Percentiles rank a stretch among this genome's conserved stretches.
Conservation (phyloP, 2,113 vertebrate genomes). For the Chrysochloris asiatica region DNA sequence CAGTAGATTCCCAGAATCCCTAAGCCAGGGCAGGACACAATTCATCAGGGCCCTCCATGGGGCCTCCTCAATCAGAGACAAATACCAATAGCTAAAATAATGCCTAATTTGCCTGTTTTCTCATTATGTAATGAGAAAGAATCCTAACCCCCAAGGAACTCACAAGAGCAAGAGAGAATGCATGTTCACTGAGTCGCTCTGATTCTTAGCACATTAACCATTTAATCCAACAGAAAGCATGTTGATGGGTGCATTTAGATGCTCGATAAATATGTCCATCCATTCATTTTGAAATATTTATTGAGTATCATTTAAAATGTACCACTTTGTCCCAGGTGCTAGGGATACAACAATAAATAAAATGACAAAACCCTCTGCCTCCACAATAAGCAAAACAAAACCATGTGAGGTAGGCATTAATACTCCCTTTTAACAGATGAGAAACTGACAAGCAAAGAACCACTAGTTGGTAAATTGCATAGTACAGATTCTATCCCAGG, state of each 20-base stretch:
- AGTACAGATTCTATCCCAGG: constrained; percentile 10
- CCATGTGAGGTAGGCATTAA: neutral
- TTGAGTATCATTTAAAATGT: neutral
- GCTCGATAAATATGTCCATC: neutral
- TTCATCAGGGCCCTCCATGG: neutral
- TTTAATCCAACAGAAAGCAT: constrained; percentile 1
- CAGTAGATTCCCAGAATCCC: no score
- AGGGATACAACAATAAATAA: neutral
- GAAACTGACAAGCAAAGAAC: neutral
- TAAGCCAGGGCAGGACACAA: no score
- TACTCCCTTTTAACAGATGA: neutral
- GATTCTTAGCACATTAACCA: neutral
- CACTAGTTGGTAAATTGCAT: neutral
- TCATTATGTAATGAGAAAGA: constrained; percentile 10
- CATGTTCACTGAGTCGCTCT: neutral
- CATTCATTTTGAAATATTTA: neutral
- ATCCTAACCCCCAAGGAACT: neutral
- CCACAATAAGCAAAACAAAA: neutral
- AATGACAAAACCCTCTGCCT: neutral
- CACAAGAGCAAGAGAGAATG: neutral
- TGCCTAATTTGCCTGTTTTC: neutral
- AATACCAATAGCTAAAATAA: neutral
- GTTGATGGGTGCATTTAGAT: neutral
- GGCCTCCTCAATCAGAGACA: neutral
- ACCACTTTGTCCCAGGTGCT: neutral